Conservation (phyloP, 2,888 invertebrate genomes). For the Apodemia zela region DNA sequence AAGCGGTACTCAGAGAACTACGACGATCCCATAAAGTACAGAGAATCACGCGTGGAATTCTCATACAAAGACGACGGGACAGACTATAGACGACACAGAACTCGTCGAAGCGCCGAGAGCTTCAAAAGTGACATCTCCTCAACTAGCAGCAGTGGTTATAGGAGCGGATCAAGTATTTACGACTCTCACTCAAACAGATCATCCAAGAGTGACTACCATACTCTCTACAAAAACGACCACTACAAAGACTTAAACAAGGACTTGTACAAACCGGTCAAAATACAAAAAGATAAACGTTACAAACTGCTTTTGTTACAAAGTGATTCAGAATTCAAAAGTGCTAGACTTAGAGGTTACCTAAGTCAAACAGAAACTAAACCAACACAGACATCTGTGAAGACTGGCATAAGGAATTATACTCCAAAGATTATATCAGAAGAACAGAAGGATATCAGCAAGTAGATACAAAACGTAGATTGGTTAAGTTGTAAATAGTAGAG, state of each 20-base stretch:
- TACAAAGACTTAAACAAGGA: slow-evolving; percentile 72
- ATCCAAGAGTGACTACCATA: slow-evolving; percentile 63
- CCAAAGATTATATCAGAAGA: slow-evolving; percentile 84
- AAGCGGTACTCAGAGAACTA: slow-evolving; percentile 59
- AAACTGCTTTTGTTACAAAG: slow-evolving; percentile 65
- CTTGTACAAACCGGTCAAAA: slow-evolving; percentile 73
- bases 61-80: slow-evolving; percentile 50
- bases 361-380: slow-evolving; percentile 65
- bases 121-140: slow-evolving; percentile 70
- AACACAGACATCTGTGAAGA: slow-evolving; percentile 64
- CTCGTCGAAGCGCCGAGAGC: slow-evolving; percentile 61
- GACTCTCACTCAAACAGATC: slow-evolving; percentile 66
- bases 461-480: slow-evolving; percentile 53
- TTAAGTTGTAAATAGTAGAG: slow-evolving; percentile 71
- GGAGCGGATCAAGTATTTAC: slow-evolving; percentile 69
- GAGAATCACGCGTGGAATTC: slow-evolving; percentile 48
- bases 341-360: slow-evolving; percentile 56
- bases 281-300: slow-evolving; percentile 70
- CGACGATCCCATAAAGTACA: slow-evolving; percentile 54
- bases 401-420: slow-evolving; percentile 85
- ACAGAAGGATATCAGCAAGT: slow-evolving; percentile 83
- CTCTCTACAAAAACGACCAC: slow-evolving; percentile 74
- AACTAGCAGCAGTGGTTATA: slow-evolving; percentile 69
- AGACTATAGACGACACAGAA: slow-evolving; percentile 60
- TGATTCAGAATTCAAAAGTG: slow-evolving; percentile 56